phyloP scores from a whole-genome alignment of 2,888 invertebrate genomes.

The Strigamia transsilvanica region DNA sequence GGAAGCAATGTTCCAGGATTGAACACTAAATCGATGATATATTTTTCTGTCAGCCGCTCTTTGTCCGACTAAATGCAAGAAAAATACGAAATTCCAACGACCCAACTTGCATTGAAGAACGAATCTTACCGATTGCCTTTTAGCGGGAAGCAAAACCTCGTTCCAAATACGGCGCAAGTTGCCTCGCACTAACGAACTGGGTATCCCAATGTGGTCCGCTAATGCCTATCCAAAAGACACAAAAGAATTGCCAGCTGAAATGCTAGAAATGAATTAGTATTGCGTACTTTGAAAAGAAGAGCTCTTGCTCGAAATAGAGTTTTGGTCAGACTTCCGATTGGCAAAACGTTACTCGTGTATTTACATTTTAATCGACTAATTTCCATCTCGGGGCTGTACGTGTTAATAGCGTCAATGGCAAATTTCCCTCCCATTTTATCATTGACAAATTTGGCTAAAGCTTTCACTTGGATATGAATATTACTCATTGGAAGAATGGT shows the following conservation, averaged over 20 bases:
- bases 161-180: constrained; percentile 34
- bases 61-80: neutral
- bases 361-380: constrained; percentile 46
- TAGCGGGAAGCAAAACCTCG: constrained; percentile 3
- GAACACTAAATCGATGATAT: constrained; percentile 38
- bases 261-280: neutral
- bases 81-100: neutral
- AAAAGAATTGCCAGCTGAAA: neutral
- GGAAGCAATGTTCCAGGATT: constrained; percentile 35
- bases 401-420: neutral
- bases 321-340: constrained; percentile 50
- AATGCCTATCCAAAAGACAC: constrained; percentile 18
- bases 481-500: neutral
- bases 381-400: constrained; percentile 48
- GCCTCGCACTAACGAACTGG: constrained; percentile 48
- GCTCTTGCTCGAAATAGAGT: constrained; percentile 40
- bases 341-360: constrained; percentile 52
- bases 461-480: constrained; percentile 3
- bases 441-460: constrained; percentile 34
- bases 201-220: constrained; percentile 50
- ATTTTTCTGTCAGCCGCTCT: constrained; percentile 11
- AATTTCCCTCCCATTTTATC: constrained; percentile 51
- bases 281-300: constrained; percentile 40
- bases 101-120: neutral
- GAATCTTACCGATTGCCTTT: neutral